Evolutionary conservation across 2,113 vertebrate genomes (phyloP), one percentile per base, ranked within the genome.

Genomic region (Gopherus flavomarginatus): DNA sequence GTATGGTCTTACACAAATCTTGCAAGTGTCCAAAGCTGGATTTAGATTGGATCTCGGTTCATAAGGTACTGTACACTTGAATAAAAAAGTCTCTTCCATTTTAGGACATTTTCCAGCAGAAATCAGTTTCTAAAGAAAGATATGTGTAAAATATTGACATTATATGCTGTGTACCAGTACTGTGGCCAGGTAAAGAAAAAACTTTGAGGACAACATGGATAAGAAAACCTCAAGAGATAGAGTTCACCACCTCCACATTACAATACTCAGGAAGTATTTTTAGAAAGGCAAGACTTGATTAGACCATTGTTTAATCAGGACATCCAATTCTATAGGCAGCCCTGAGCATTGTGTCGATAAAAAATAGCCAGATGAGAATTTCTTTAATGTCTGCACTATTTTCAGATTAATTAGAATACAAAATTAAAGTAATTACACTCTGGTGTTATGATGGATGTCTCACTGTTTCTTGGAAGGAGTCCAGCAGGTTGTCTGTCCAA

Each of bases 381-480:
- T 77, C 38, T 95, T 93, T 82, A 91, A 54, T 88, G 69, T 90
- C 86, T 95, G 93, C 81, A 89, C 96, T 96, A 91, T 97, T 97
- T 96, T 90, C 89, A 93, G 42, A 96, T 94, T 96, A 96, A 96
- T 94, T 96, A 89, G 90, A 96, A 97, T 91, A 81, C 65, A 92
- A 92, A 97, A 93, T 86, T 88, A 92, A 96, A 96, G 92, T 85
- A 96, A 96, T 98, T 95, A 94, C 6, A 87, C 47, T 85, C 84
- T 94, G 92, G 81, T 96, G 95, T 87, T 95, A 94, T 92, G 85
- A 75, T 95, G 85, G 83, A 90, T 85, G 82, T 90, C 90, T 96
- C 81, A 86, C 83, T 79, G 86, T 83, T 90, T 80, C 82, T 91
- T 97, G 95, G 96, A 97, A 95, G 75, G 53, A 85, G 86, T 96